A percentile compares a stretch with the other conserved stretches of the same genome.
Conservation (phyloP, 2,113 vertebrate genomes). For the Chaetura pelagica region DNA sequence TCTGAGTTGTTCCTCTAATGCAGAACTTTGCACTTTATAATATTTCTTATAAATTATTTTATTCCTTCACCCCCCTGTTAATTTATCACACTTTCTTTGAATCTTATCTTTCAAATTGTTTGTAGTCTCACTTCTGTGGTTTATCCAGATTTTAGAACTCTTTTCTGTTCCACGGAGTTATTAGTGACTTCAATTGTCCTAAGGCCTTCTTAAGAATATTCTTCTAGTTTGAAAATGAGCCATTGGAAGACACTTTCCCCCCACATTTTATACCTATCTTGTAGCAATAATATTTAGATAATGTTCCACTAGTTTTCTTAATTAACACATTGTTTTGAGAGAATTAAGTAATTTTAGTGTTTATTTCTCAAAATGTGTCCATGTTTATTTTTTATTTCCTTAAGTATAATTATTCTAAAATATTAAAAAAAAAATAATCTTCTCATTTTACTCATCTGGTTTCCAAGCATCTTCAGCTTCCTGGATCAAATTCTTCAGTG, state of each 20-base stretch:
- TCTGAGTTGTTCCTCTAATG: background rate
- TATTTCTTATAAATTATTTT: background rate
- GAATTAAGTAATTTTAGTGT: background rate
- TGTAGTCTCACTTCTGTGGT: background rate
- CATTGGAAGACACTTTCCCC: background rate
- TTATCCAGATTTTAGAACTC: background rate
- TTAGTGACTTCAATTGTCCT: background rate
- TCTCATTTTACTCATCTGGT: slow-evolving; percentile 30
- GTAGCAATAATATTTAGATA: background rate
- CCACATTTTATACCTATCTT: background rate
- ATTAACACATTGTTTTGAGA: background rate
- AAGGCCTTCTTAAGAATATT: background rate
- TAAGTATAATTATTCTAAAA: slow-evolving; percentile 13
- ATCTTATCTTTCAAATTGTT: background rate
- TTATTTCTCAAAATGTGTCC: background rate
- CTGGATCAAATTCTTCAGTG: slow-evolving; percentile 22
- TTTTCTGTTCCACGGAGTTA: background rate
- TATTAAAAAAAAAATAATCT: too few relatives aligned
- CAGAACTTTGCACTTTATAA: background rate
- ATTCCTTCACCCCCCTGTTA: background rate
- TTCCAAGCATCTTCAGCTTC: slow-evolving; percentile 22
- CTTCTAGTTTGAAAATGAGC: background rate
- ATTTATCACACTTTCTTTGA: background rate
- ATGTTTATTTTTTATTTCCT: background rate
- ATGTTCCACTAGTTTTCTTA: background rate